Evolutionary conservation across 2,797 vertebrate species (phyloP), one percentile per base, ranked within the genome.

Genomic region (Falco concolor): DNA sequence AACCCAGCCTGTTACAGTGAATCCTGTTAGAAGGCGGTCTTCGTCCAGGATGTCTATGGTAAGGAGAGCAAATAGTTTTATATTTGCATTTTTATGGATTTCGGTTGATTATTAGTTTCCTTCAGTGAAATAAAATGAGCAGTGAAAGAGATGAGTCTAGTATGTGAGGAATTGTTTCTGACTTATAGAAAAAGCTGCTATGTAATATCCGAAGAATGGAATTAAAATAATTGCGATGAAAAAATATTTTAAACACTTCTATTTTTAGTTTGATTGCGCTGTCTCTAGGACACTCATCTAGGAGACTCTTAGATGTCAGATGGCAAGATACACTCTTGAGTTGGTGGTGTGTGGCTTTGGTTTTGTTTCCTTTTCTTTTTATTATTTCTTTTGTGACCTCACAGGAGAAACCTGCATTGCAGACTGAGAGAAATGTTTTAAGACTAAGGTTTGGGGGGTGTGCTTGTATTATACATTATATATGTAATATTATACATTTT

Each of bases 1-100:
- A 98, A 98, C 98, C 18, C 99, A 99, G 96, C 97, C 98, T 0
- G 90, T 98, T 76, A 97, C 98, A 14, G 98, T 99, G 94, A 99
- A 99, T 98, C 98, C 98, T 56, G 97, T 99, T 91, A 98, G 99
- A 96, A 98, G 99, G 72, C 98, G 99, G 63, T 99, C 99, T 14
- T 99, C 99, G 1, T 99, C 99, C 20, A 98, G 99, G 97, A 97
- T 99, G 94, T 99, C 99, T 96, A 98, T 99, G 99, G 99, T 99
- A 98, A 98, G 98, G 72, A 90, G 14, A 91, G 44, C 47, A 69
- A 87, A 69, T 17, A 67, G 42, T 12, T 84, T 75, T 53, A 30
- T 30, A 5, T 84, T 73, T 83, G 6, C n/a, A 10, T 69, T 93
- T 83, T 78, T 52, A 50, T 52, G 28, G 24, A 52, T 54, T 93